These are phyloP conservation scores for Leucoma salicis DNA, from an alignment of 2,888 invertebrate species.

Conservation along the genomic window DNA sequence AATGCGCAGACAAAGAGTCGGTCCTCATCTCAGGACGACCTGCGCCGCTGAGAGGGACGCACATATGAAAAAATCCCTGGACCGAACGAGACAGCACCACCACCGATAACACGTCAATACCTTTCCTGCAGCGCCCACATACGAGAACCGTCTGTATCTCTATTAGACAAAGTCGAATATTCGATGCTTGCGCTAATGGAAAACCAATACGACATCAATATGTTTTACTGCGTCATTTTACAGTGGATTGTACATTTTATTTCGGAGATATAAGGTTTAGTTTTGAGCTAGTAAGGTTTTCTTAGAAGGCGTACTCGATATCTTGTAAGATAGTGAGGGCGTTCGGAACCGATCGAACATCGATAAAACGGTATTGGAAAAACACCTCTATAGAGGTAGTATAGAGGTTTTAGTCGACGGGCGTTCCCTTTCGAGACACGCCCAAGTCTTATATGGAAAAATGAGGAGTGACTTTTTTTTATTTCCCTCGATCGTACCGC, in stretches of 20 bases:
- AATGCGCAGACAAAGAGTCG: constrained; percentile 76
- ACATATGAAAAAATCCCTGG: constrained; percentile 56
- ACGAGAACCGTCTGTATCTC: constrained; percentile 47
- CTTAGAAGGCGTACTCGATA: constrained; percentile 80
- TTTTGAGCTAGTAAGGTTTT: constrained; percentile 44
- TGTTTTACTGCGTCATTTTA: constrained; percentile 59
- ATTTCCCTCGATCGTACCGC: constrained; percentile 56
- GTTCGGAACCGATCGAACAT: constrained; percentile 77
- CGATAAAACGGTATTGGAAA: constrained; percentile 75
- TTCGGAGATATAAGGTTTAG: constrained; percentile 45
- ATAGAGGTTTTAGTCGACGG: constrained; percentile 60
- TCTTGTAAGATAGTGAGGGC: constrained; percentile 81
- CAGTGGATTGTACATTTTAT: constrained; percentile 49
- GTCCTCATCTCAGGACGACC: constrained; percentile 70
- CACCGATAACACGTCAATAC: constrained; percentile 82
- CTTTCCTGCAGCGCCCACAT: constrained; percentile 62
- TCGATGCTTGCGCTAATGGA: constrained; percentile 61
- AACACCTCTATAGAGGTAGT: constrained; percentile 68
- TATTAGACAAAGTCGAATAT: constrained; percentile 44
- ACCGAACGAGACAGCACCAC: constrained; percentile 67
- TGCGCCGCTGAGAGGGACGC: constrained; percentile 72
- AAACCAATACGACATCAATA: constrained; percentile 82
- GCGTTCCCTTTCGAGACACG: constrained; percentile 71
- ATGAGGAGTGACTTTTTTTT: constrained; percentile 61
- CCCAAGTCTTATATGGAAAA: constrained; percentile 76